Evolutionary conservation across 2,888 invertebrate species (phyloP), one percentile per base, ranked within the genome.

Genomic region (Andrena trimmerana): DNA sequence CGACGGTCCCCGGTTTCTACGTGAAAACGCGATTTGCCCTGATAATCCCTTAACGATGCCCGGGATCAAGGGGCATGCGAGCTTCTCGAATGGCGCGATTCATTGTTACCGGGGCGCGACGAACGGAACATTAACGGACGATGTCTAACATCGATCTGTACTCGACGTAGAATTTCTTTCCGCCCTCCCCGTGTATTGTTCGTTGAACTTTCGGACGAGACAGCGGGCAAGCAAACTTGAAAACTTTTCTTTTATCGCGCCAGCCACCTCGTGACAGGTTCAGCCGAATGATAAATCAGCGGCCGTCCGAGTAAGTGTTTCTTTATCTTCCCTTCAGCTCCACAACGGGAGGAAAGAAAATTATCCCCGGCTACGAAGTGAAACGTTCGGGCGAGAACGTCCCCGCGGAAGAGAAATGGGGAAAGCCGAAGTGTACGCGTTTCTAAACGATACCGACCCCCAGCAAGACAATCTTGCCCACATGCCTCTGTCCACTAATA

Each of bases 401-500:
- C 62, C 42, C 78, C 62, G 66, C 0, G 42, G 52, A 77, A 79
- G 74, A 83, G 75, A 88, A 85, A 83, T 84, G 86, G 68, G 62
- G 63, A 77, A 78, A 82, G 76, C 60, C 63, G 76, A 78, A 72
- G 78, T 76, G 77, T 71, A 83, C 65, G 83, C 79, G 74, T 78
- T 74, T 78, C 66, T 65, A 59, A 80, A 82, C 76, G 84, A 73
- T 72, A 72, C 72, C 78, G 57, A 57, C 48, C 75, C 75, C 20
- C 70, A 59, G 81, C 79, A 85, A 88, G 88, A 89, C 89, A 88
- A 88, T 88, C 87, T 78, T 76, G 83, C 89, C 57, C 85, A 86
- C 87, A 89, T 85, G 84, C 88, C 84, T 68, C 78, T 73, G 78
- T 79, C 83, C 84, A 74, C 84, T 89, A 89, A 89, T 89, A 89